Evolutionary conservation across 2,113 vertebrate species (phyloP).

Genomic region (Nestor notabilis): DNA sequence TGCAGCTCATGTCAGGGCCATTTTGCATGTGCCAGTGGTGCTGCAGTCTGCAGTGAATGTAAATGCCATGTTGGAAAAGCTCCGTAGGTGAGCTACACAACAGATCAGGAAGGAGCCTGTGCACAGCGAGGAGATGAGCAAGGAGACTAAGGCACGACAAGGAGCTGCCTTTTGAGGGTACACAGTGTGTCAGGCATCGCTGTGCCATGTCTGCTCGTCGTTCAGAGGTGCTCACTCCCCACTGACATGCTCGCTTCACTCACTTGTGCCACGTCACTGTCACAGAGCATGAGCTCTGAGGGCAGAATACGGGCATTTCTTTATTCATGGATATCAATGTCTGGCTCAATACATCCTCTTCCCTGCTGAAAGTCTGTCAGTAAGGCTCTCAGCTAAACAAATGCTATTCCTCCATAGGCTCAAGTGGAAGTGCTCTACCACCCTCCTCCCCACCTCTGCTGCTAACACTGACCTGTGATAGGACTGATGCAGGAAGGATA

Average conservation of each 20-base stretch:
- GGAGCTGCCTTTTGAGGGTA: fast-evolving
- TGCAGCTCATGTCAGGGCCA: background rate
- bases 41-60: background rate
- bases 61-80: background rate
- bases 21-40: background rate
- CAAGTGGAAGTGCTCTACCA: background rate
- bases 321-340: background rate
- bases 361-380: background rate
- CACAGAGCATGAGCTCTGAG: background rate
- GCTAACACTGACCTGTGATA: background rate
- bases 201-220: fast-evolving
- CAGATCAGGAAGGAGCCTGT: background rate
- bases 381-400: background rate
- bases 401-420: background rate
- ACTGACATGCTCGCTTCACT: background rate
- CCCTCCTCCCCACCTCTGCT: background rate
- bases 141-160: background rate
- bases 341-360: background rate
- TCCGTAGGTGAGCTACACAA: background rate
- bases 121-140: background rate
- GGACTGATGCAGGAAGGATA: background rate
- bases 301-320: background rate
- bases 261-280: background rate
- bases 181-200: fast-evolving
- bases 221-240: background rate